A percentile compares a stretch with the other conserved stretches of the same genome.
Conservation (phyloP, 2,888 invertebrate species). For the Pseudeuparius sepicola region DNA sequence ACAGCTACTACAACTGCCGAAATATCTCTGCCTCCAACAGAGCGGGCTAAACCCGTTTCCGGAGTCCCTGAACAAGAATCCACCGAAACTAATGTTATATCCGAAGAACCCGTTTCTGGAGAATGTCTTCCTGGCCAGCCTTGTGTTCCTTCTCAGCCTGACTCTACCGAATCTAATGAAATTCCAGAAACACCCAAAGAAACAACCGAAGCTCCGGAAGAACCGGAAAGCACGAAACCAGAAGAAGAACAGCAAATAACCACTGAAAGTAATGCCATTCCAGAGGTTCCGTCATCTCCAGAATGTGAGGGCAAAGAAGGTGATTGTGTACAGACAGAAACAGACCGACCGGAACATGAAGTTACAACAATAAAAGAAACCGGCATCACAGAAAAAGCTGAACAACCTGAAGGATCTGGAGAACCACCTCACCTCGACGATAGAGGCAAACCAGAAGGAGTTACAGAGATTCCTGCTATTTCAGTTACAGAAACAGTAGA, state of each 20-base stretch:
- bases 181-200: slow-evolving; percentile 8
- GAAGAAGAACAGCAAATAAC: too few relatives aligned
- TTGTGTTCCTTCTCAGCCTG: slow-evolving; percentile 1
- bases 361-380: slow-evolving; percentile 10
- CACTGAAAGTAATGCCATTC: slow-evolving; percentile 20
- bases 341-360: too few relatives aligned
- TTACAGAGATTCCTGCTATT: slow-evolving; percentile 16
- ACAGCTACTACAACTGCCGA: slow-evolving; percentile 10
- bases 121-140: slow-evolving; percentile 11
- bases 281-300: too few relatives aligned
- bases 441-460: slow-evolving; percentile 19
- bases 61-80: slow-evolving; percentile 6
- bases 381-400: slow-evolving; percentile 15
- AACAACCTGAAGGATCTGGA: slow-evolving; percentile 17
- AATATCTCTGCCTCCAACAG: slow-evolving; percentile 11
- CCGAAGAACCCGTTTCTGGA: slow-evolving; percentile 13
- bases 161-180: too few relatives aligned
- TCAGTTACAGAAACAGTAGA: slow-evolving; percentile 7
- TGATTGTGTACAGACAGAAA: slow-evolving; percentile 10
- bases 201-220: slow-evolving; percentile 17
- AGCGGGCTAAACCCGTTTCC: slow-evolving; percentile 9
- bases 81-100: slow-evolving; percentile 4
- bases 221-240: slow-evolving; percentile 12
- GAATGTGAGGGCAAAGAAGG: too few relatives aligned
- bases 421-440: slow-evolving; percentile 18